Evolutionary conservation across 2,888 invertebrate genomes (phyloP), one percentile per base, ranked within the genome.

Genomic region (Conus canariensis): DNA sequence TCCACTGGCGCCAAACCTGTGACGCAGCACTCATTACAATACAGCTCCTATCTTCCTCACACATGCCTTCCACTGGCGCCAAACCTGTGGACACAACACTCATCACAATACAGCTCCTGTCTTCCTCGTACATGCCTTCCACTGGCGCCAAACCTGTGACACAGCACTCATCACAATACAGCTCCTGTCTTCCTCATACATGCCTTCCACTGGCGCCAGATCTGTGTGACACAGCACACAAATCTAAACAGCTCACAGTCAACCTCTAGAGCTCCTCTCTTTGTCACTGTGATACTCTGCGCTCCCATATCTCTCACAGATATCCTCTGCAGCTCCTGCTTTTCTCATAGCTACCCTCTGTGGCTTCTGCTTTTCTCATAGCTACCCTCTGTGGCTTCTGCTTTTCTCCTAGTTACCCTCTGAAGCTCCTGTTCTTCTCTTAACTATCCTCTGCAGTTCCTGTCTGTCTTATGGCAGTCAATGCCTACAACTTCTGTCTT

Each of bases 1-100:
- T 98, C 98, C 1, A 99, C 99, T 45, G 98, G 98, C 0, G 98
- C 98, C 92, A 98, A 96, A 74, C 98, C 98, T 0, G 83, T 0
- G 85, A 80, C 59, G 30, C 77, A 10, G 16, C 60, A 64, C 60
- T 45, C 45, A 45, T 45, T 4, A 45, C 4, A 45, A 4, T 45
- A 45, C 45, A 45, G 45, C 94, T 45, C 2, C 98, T 98, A 9
- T 98, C 98, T 3, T 98, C 97, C 0, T 98, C 98, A 95, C 98
- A 98, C 98, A 98, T 98, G 16, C 98, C 98, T 86, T 98, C 98
- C 1, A 99, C 99, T 45, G 98, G 98, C 0, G 98, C 98, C 92
- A 98, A 96, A 74, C 98, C 98, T 98, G 90, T 45, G 4, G 30
- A 45, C 45, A 45, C 45, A 45, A 3, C 45, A 45, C 45, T 45